A percentile compares a stretch with the other conserved stretches of the same genome.
Evolutionary conservation across 2,797 vertebrate species (phyloP).

Genomic region (Chaetophractus vellerosus): DNA sequence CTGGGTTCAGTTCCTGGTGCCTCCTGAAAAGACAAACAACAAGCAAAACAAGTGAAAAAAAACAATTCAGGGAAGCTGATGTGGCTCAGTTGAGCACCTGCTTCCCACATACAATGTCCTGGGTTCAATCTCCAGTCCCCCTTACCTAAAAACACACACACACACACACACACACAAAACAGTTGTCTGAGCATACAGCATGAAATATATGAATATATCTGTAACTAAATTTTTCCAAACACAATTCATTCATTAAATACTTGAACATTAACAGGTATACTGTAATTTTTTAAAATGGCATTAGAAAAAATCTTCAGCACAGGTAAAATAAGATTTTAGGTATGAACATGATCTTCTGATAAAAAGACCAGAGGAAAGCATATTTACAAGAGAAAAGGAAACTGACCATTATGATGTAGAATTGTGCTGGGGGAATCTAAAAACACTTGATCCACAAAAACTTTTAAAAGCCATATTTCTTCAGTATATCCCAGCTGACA

Average conservation of each 20-base stretch:
- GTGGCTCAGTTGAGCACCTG: too few relatives aligned
- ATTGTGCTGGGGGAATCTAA: background rate
- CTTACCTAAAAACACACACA: too few relatives aligned
- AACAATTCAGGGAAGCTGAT: too few relatives aligned
- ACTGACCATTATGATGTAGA: background rate
- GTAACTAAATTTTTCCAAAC: background rate
- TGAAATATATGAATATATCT: background rate
- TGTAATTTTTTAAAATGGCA: background rate
- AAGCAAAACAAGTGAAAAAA: too few relatives aligned
- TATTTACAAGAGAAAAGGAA: constrained; percentile 35
- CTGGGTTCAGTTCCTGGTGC: too few relatives aligned
- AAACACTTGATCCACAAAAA: background rate
- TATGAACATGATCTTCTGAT: background rate
- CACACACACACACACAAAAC: too few relatives aligned
- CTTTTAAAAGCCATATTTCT: constrained; percentile 59
- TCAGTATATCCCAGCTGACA: background rate
- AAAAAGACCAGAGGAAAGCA: background rate
- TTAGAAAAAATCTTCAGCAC: background rate
- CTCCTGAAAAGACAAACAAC: too few relatives aligned
- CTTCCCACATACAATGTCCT: too few relatives aligned
- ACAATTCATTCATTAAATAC: background rate
- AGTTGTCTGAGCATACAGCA: background rate
- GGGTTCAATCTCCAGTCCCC: too few relatives aligned
- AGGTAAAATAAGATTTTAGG: background rate
- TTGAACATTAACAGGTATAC: background rate